A percentile compares a stretch with the other conserved stretches of the same genome.
Evolutionary conservation across 2,888 invertebrate species (phyloP).

Genomic region (Caenorhabditis angaria): DNA sequence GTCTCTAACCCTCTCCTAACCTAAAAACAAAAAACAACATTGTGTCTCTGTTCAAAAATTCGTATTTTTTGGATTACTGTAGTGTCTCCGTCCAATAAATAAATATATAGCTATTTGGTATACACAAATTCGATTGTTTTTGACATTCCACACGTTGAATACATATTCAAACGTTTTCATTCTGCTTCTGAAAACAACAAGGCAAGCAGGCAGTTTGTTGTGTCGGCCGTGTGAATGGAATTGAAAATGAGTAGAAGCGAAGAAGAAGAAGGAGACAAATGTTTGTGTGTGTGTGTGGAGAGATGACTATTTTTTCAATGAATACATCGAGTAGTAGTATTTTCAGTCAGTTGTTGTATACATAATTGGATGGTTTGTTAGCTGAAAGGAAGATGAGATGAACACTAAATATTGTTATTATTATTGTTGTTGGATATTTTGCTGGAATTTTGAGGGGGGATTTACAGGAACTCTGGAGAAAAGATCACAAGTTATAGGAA

Average conservation of each 20-base stretch:
- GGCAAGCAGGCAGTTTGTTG: neutral
- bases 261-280: neutral
- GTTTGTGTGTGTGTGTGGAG: too few relatives aligned
- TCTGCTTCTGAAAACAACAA: neutral
- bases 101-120: neutral
- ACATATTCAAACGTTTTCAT: conserved; percentile 2
- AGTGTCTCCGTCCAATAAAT: neutral
- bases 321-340: neutral
- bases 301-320: conserved; percentile 2
- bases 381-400: too few relatives aligned
- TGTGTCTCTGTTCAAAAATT: too few relatives aligned
- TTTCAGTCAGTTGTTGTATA: too few relatives aligned
- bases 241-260: neutral
- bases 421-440: too few relatives aligned
- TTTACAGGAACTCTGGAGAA: too few relatives aligned
- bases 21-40: too few relatives aligned
- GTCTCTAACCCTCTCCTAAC: too few relatives aligned
- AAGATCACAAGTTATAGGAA: too few relatives aligned
- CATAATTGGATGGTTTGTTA: conserved; percentile 1
- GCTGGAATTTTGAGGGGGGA: too few relatives aligned
- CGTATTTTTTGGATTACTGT: too few relatives aligned
- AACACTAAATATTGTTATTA: too few relatives aligned
- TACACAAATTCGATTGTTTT: conserved; percentile 4
- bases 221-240: neutral
- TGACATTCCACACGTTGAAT: conserved; percentile 2